Percentiles rank a stretch among this genome's conserved stretches.
These are phyloP conservation scores for Equus przewalskii DNA, from an alignment of 2,113 vertebrate species.

Conservation along the genomic window DNA sequence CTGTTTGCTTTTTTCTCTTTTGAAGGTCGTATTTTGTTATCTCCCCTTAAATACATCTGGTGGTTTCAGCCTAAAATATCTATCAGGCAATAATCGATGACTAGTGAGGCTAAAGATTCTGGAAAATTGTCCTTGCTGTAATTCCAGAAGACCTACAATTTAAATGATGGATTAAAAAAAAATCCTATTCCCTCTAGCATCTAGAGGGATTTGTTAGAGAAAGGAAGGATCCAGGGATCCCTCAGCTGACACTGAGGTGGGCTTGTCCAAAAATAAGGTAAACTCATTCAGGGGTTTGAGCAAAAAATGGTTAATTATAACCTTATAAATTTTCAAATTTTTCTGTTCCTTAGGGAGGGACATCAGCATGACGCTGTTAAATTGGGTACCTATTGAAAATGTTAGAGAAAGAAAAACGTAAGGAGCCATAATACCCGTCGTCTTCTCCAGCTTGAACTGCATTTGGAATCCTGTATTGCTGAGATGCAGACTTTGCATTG, in stretches of 20 bases:
- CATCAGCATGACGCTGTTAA: not conserved
- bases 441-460: not conserved
- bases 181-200: not conserved
- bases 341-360: not conserved
- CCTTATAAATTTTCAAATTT: constrained; percentile 6
- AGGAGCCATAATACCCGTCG: not conserved
- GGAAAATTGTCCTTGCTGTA: not conserved
- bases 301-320: not conserved
- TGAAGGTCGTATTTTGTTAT: not conserved
- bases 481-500: not conserved
- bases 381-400: not conserved
- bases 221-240: not conserved
- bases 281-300: not conserved
- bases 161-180: constrained; percentile 13
- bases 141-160: not conserved
- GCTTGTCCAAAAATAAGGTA: not conserved
- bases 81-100: constrained; percentile 8
- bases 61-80: not conserved
- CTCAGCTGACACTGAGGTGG: not conserved
- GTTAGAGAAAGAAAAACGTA: not conserved
- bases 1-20: not conserved
- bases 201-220: not conserved
- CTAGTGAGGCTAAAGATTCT: not conserved
- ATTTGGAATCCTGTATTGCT: not conserved
- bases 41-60: not conserved